Percentiles rank a stretch among this genome's conserved stretches.
Evolutionary conservation across 2,888 invertebrate species (phyloP).

Genomic region (Brenthis ino): DNA sequence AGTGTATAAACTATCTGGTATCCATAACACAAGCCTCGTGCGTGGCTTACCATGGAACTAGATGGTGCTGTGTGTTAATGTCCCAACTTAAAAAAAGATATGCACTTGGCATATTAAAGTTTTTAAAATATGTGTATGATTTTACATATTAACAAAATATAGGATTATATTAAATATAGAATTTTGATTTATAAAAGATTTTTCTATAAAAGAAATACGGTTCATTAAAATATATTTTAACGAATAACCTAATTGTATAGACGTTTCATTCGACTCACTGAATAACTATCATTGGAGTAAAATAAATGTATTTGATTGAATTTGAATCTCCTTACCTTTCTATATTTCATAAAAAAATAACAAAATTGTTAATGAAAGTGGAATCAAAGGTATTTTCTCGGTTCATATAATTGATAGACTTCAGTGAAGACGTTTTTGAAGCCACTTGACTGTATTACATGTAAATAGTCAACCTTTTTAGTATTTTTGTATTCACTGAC

Average conservation of each 20-base stretch:
- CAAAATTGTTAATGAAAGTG: constrained; percentile 35
- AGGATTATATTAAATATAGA: too few relatives aligned
- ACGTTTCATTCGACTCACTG: not conserved
- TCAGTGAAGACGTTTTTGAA: constrained; percentile 45
- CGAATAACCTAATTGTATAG: not conserved
- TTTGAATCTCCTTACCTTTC: constrained; percentile 33
- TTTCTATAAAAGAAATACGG: too few relatives aligned
- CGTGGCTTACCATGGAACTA: too few relatives aligned
- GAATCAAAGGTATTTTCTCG: constrained; percentile 54
- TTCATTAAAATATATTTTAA: not conserved
- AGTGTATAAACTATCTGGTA: too few relatives aligned
- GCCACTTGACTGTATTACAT: constrained; percentile 38
- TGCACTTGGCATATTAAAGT: too few relatives aligned
- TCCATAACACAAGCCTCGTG: too few relatives aligned
- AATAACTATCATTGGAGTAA: constrained; percentile 9
- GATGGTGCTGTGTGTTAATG: too few relatives aligned
- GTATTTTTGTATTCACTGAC: constrained; percentile 27
- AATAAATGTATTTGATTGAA: constrained; percentile 38
- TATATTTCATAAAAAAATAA: constrained; percentile 34
- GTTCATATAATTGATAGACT: constrained; percentile 50
- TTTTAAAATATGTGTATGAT: too few relatives aligned
- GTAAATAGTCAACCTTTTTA: constrained; percentile 28
- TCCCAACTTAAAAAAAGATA: too few relatives aligned
- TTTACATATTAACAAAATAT: too few relatives aligned
- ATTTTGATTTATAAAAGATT: too few relatives aligned